Base-by-base conservation (phyloP, 2,113 vertebrate genomes). In the Nicator chloris region DNA sequence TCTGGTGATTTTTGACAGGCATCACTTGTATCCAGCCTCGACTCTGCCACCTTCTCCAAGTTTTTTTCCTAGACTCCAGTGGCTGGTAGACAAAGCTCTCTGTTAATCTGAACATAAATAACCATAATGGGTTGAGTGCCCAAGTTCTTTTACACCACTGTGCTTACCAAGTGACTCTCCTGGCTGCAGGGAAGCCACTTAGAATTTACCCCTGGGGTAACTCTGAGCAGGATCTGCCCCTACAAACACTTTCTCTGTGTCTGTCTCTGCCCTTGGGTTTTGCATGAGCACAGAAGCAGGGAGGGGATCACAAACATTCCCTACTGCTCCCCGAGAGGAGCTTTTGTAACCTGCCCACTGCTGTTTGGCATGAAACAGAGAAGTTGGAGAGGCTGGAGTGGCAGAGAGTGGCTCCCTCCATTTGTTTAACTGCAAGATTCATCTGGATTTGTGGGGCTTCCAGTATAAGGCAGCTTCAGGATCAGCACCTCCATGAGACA, bases 111-210 rank as follows among this genome's bases (percentile, higher is more conserved):
- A 54, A 71, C 54, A 59, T 31, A 69, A 88, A 76, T 45, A 79
- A 89, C 44, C 65, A 0, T 9, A 44, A 60, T 0, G 0, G 35
- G 47, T 51, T 31, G 45, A 72, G 68, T 3, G 11, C 44, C 69
- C 45, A 15, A 54, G 39, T 65, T 82, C 42, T 49, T 61, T 45
- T 18, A n/a, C 8, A 2, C 15, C 0, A 0, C 51, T 50, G 20
- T 39, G 59, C 73, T 47, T 54, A 69, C 33, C 21, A 45, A 82
- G 80, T 7, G 64, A 65, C 59, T 78, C 60, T 53, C n/a, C 35
- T 8, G 35, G 47, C 45, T n/a, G 30, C 49, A 59, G 28, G 31
- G 54, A 10, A 89, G 23, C 37, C 1, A 3, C 45, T 21, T 1
- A 2, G 53, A 28, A 69, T 76, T 68, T 30, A 60, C 4, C 3